phyloP scores from a whole-genome alignment of 2,113 vertebrate species.

The Isichthys henryi region DNA sequence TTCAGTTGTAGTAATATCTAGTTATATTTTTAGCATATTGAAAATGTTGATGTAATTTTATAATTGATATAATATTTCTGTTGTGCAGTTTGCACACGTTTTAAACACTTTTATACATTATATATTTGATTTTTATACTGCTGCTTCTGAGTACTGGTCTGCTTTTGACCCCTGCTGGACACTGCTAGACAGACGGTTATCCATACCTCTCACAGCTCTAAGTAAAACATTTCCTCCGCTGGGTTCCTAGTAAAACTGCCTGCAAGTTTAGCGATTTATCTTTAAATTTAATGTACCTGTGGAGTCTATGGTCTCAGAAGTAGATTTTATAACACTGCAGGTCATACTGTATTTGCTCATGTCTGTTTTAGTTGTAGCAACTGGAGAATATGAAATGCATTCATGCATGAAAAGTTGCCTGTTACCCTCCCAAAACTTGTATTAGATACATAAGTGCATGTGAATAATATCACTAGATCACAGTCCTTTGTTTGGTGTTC shows the following conservation, averaged over 20 bases:
- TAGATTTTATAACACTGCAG: neutral
- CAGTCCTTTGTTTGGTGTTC: neutral
- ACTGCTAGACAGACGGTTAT: neutral
- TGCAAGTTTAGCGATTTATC: neutral
- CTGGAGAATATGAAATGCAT: neutral
- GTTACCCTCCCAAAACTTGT: neutral
- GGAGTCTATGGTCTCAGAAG: neutral
- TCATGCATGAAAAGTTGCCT: neutral
- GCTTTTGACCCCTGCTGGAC: neutral
- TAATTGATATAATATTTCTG: neutral
- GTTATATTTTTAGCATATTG: neutral
- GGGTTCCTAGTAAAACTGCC: neutral
- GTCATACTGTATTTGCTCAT: neutral
- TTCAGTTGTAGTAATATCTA: neutral
- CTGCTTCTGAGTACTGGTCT: neutral
- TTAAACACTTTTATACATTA: neutral
- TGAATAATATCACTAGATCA: neutral
- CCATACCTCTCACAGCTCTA: neutral
- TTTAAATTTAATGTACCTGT: neutral
- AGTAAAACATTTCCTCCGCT: neutral
- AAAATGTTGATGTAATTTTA: neutral
- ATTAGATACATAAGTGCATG: neutral
- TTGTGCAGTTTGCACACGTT: neutral
- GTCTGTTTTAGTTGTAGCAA: neutral
- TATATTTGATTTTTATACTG: neutral